phyloP scores from a whole-genome alignment of 2,113 vertebrate genomes.

The Nymphicus hollandicus region DNA sequence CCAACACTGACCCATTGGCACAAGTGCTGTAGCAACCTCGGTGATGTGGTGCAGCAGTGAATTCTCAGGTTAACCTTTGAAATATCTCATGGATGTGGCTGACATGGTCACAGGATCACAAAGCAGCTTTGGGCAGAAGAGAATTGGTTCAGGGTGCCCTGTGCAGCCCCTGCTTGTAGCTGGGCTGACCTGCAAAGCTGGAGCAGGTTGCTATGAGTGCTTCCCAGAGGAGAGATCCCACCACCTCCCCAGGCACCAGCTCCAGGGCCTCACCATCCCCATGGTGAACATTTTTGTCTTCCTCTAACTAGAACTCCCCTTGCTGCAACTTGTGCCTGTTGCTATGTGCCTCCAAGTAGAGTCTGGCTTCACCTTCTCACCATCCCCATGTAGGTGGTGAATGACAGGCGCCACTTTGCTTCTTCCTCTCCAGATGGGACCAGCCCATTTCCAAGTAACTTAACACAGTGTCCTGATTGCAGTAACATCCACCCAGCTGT shows the following conservation, averaged over 20 bases:
- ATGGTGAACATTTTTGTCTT: neutral
- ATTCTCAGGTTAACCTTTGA: neutral
- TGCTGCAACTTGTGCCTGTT: neutral
- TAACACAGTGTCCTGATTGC: neutral
- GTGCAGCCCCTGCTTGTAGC: neutral
- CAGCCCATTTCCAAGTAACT: neutral
- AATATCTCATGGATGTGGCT: neutral
- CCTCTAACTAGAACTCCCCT: neutral
- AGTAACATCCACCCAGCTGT: neutral
- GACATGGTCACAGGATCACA: neutral
- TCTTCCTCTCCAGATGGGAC: neutral
- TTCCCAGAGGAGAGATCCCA: neutral
- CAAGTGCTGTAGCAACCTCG: neutral
- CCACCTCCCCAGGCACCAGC: rapidly evolving
- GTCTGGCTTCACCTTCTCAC: neutral
- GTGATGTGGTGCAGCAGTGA: neutral
- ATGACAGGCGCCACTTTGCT: neutral
- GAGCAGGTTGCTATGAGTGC: neutral
- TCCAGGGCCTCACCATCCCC: neutral
- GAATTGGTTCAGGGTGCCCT: neutral
- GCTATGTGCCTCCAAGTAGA: neutral
- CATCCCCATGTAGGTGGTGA: rapidly evolving
- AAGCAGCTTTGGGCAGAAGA: neutral
- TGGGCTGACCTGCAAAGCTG: neutral
- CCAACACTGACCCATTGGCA: neutral